Percentiles rank a stretch among this genome's conserved stretches.
phyloP scores from a whole-genome alignment of 2,888 invertebrate genomes.

The Rhingia campestris region DNA sequence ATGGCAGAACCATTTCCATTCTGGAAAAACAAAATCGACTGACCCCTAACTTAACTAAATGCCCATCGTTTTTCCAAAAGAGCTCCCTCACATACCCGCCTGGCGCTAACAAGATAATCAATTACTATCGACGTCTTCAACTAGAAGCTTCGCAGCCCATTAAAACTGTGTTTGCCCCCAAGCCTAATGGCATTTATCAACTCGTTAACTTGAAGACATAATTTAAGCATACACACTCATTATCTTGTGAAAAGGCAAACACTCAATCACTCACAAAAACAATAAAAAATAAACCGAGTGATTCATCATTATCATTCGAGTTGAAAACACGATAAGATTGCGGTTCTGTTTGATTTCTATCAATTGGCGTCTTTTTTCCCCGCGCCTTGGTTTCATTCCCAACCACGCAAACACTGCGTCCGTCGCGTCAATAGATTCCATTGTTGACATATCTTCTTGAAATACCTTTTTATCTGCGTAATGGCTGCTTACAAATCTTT shows the following conservation, averaged over 20 bases:
- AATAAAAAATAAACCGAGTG: not conserved
- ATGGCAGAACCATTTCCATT: no score
- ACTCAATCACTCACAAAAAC: constrained; percentile 2
- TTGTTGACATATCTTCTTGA: constrained; percentile 42
- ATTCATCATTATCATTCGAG: not conserved
- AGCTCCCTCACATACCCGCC: no score
- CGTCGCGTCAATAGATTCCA: constrained; percentile 47
- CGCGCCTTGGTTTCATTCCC: not conserved
- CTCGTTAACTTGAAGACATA: not conserved
- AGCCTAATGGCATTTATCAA: not conserved
- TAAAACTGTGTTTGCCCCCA: not conserved
- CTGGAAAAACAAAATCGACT: no score
- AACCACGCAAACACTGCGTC: constrained; percentile 7
- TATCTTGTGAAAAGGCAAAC: not conserved
- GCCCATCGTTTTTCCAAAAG: not conserved
- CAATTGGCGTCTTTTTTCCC: not conserved
- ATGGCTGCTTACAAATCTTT: constrained; percentile 14
- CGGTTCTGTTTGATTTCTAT: constrained; percentile 22
- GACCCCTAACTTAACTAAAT: not conserved
- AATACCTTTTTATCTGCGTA: constrained; percentile 31
- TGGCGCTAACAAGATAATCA: not conserved
- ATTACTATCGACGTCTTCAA: not conserved
- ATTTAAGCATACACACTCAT: not conserved
- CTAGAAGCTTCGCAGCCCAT: no score
- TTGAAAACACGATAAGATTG: constrained; percentile 41